phyloP scores from a whole-genome alignment of 1,140 invertebrate genomes.

The Archegozetes longisetosus region DNA sequence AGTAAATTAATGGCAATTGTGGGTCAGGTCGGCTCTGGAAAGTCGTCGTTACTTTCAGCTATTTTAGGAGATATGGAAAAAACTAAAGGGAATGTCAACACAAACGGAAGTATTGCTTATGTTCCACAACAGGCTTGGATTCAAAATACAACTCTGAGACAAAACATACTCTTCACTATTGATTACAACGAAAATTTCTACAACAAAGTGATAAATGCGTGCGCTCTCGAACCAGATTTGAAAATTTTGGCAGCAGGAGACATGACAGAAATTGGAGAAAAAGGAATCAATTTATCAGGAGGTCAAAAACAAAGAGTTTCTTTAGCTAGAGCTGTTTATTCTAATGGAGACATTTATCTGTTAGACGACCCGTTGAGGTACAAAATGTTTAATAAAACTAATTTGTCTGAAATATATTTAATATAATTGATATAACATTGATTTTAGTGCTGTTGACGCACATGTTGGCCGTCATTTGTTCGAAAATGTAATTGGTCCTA shows the following conservation, averaged over 20 bases:
- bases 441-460: constrained; percentile 61
- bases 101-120: constrained; percentile 27
- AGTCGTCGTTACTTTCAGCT: constrained; percentile 32
- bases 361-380: constrained; percentile 30
- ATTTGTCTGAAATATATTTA: no score
- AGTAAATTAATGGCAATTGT: constrained; percentile 49
- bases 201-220: constrained; percentile 23
- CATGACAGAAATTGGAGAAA: constrained; percentile 33
- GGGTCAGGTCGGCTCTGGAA: constrained; percentile 58
- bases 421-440: no score
- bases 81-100: constrained; percentile 10
- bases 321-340: constrained; percentile 27
- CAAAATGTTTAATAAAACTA: neutral
- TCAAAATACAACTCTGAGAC: constrained; percentile 32
- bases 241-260: constrained; percentile 29
- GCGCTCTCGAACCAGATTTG: constrained; percentile 18
- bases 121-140: constrained; percentile 42
- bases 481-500: constrained; percentile 66
- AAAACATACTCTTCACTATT: constrained; percentile 41
- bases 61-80: constrained; percentile 27
- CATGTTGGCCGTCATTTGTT: constrained; percentile 93
- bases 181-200: constrained; percentile 26
- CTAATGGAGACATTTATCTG: constrained; percentile 26
- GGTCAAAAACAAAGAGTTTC: constrained; percentile 31
- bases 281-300: constrained; percentile 30